Percentiles rank a stretch among this genome's conserved stretches.
Evolutionary conservation across 2,888 invertebrate genomes (phyloP).

Genomic region (Aphelenchoides bicaudatus): DNA sequence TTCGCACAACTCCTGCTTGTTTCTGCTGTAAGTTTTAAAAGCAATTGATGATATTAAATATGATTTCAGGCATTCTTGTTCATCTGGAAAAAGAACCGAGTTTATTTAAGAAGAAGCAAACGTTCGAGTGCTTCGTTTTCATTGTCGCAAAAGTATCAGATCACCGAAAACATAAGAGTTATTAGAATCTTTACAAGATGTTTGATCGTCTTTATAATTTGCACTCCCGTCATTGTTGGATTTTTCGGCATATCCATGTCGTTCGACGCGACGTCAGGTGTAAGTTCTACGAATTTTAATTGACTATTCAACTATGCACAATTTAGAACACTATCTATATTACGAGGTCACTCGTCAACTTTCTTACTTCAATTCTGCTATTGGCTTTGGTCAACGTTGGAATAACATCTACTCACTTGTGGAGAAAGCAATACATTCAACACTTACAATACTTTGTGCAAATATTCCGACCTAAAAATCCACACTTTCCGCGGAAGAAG

Average conservation of each 20-base stretch:
- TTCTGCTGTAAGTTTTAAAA: neutral
- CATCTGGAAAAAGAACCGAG: neutral
- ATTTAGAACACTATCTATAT: conserved; percentile 7
- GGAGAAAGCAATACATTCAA: neutral
- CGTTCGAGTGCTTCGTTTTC: neutral
- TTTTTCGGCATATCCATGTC: neutral
- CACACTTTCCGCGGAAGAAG: neutral
- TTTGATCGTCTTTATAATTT: neutral
- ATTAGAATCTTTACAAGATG: neutral
- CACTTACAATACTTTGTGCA: neutral
- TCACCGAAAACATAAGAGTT: conserved; percentile 7
- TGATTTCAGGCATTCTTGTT: neutral
- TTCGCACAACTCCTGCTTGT: neutral
- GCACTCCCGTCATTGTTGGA: neutral
- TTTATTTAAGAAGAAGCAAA: neutral
- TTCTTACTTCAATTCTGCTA: neutral
- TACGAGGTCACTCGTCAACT: neutral
- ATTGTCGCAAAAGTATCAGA: neutral
- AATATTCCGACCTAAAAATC: neutral
- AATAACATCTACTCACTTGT: conserved; percentile 6
- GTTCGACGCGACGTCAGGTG: neutral
- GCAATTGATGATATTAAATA: neutral
- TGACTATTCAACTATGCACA: neutral
- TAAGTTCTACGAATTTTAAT: neutral
- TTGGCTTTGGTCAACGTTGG: neutral